A percentile compares a stretch with the other conserved stretches of the same genome.
phyloP scores from a whole-genome alignment of 2,888 invertebrate genomes.

The Cremastinae sp. region DNA sequence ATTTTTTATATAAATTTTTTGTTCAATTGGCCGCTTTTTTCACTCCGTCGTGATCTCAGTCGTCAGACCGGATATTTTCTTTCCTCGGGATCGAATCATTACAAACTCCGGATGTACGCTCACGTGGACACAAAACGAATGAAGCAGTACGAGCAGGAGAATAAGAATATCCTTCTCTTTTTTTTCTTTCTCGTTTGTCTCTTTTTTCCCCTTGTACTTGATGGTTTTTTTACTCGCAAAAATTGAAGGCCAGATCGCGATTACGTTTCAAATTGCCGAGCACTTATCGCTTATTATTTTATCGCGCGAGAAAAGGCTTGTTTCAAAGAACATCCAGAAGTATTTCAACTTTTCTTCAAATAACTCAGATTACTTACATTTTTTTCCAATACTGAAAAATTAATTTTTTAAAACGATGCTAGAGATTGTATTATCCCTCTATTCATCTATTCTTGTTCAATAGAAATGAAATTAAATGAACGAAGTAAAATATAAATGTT shows the following conservation, averaged over 20 bases:
- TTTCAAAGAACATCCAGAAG: not conserved
- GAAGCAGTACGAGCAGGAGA: not conserved
- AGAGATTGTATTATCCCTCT: no score
- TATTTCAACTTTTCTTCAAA: not conserved
- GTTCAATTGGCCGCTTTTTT: conserved; percentile 9
- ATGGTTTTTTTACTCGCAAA: not conserved
- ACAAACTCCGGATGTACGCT: conserved; percentile 27
- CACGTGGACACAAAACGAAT: not conserved
- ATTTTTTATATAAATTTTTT: conserved; percentile 26
- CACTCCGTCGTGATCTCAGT: conserved; percentile 32
- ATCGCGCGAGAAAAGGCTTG: not conserved
- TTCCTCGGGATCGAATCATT: conserved; percentile 47
- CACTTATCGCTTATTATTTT: conserved; percentile 23
- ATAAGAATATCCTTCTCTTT: not conserved
- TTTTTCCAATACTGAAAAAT: no score
- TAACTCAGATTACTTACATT: not conserved
- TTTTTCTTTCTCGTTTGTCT: not conserved
- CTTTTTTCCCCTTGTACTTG: not conserved
- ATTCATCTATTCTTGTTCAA: no score
- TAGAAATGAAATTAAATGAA: no score
- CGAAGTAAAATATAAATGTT: no score
- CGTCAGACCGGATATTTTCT: conserved; percentile 57
- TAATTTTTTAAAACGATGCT: no score
- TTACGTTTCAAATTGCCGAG: conserved; percentile 15
- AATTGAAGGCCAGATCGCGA: conserved; percentile 1